A percentile compares a stretch with the other conserved stretches of the same genome.
Evolutionary conservation across 2,113 vertebrate species (phyloP).

Genomic region (Muntiacus muntjak): DNA sequence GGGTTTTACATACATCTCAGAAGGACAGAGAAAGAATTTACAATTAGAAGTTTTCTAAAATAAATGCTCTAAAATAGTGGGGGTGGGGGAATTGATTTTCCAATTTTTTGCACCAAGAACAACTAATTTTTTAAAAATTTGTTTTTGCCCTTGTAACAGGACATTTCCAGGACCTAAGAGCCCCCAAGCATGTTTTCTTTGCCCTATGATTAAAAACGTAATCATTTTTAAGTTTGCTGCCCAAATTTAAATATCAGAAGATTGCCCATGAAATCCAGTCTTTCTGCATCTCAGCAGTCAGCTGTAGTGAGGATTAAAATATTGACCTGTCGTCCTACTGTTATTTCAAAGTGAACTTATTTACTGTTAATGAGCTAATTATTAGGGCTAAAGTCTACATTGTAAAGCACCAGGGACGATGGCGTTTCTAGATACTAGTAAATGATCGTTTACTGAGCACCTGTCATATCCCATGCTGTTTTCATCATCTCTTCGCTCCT

Average conservation of each 20-base stretch:
- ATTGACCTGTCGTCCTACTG: not conserved
- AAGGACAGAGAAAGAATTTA: not conserved
- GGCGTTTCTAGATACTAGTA: not conserved
- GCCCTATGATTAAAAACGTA: not conserved
- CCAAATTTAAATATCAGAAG: not conserved
- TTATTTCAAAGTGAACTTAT: not conserved
- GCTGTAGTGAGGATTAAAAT: not conserved
- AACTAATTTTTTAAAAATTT: not conserved
- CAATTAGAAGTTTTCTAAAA: not conserved
- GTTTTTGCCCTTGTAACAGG: not conserved
- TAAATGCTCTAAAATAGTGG: not conserved
- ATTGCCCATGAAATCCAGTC: not conserved
- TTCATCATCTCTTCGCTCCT: not conserved
- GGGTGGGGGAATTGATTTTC: not conserved
- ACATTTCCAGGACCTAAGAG: not conserved
- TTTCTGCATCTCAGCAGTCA: not conserved
- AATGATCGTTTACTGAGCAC: not conserved
- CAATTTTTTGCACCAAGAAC: not conserved
- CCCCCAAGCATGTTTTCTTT: not conserved
- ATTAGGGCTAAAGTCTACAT: not conserved
- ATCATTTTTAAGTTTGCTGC: not conserved
- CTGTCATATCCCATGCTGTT: not conserved
- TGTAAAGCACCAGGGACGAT: not conserved
- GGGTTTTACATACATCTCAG: not conserved
- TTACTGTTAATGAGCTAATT: not conserved